These are phyloP conservation scores for Hedya salicella DNA, from an alignment of 2,888 invertebrate species.

Conservation along the genomic window DNA sequence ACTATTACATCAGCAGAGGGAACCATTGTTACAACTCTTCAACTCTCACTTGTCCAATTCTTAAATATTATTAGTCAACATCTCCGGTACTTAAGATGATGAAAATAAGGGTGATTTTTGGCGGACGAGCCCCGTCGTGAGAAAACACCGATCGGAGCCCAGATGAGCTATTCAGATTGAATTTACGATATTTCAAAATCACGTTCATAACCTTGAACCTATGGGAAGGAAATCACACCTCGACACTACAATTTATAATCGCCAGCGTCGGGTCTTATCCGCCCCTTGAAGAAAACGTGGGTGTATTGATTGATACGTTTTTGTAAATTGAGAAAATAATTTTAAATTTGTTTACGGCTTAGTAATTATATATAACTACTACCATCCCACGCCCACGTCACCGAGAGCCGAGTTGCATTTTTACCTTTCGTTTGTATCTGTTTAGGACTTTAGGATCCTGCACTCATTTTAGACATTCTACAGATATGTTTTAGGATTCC, in stretches of 20 bases:
- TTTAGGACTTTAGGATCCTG: too few species aligned
- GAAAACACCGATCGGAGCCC: conserved; percentile 69
- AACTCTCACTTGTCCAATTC: conserved; percentile 45
- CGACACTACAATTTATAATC: conserved; percentile 54
- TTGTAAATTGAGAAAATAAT: background rate
- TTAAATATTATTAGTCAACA: conserved; percentile 46
- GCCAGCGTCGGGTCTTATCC: conserved; percentile 36
- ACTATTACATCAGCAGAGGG: too few species aligned
- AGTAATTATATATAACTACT: too few species aligned
- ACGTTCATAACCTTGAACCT: conserved; percentile 80
- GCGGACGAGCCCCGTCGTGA: conserved; percentile 64
- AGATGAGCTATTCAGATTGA: conserved; percentile 74
- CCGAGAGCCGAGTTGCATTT: too few species aligned
- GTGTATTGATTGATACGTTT: conserved; percentile 4
- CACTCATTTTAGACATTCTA: too few species aligned
- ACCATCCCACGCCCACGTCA: too few species aligned
- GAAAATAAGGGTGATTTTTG: conserved; percentile 47
- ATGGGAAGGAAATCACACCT: conserved; percentile 74
- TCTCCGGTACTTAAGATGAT: conserved; percentile 42
- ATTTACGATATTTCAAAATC: conserved; percentile 81
- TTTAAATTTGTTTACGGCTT: too few species aligned
- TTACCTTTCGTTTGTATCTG: too few species aligned
- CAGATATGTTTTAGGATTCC: too few species aligned
- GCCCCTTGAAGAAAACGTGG: conserved; percentile 19
- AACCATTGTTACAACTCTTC: background rate